Evolutionary conservation across 1,140 invertebrate genomes (phyloP), one percentile per base, ranked within the genome.

Genomic region (Palaemon carinicauda): DNA sequence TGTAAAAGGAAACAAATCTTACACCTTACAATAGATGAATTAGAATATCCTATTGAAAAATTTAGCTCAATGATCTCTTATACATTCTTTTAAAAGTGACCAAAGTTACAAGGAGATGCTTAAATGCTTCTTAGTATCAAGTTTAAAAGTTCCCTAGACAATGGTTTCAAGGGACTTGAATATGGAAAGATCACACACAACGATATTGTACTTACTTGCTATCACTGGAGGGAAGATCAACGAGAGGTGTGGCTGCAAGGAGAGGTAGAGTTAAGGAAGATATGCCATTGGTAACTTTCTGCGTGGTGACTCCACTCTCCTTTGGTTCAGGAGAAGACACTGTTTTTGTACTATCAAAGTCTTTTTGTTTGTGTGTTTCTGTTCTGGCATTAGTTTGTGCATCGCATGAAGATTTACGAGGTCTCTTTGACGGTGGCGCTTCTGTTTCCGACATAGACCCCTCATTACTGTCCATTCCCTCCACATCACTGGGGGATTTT

Each of bases 401-500:
- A 52, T 80, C 78, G 24, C 21, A 27, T 1, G 60, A 73, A 10
- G 79, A 60, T 54, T 24, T 29, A 19, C 83, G 51, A 21, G 52
- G 77, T 56, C 83, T 80, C 60, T 86, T 86, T 51, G 83, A 56
- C 9, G 77, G 75, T 12, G 83, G 83, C 73, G 77, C 83, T 56
- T 86, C 83, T 73, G 77, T 80, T 24, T 86, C 83, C 19, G 79
- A 86, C 1, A 78, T 74, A 12, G 83, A 86, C 31, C 80, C 83
- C 19, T 75, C 78, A 15, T 80, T 78, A 80, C 83, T 86, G 41
- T 86, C 83, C 9, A 52, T 51, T 19, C 80, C 83, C 14, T 79
- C 56, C 65, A 80, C 74, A 10, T 27, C 29, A 14, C 50, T 84
- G 50, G 27, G 14, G 29, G 56, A 71, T 74, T 80, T 41, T 41